Evolutionary conservation across 2,888 invertebrate genomes (phyloP).

Genomic region (Listrodromus nycthemerus): DNA sequence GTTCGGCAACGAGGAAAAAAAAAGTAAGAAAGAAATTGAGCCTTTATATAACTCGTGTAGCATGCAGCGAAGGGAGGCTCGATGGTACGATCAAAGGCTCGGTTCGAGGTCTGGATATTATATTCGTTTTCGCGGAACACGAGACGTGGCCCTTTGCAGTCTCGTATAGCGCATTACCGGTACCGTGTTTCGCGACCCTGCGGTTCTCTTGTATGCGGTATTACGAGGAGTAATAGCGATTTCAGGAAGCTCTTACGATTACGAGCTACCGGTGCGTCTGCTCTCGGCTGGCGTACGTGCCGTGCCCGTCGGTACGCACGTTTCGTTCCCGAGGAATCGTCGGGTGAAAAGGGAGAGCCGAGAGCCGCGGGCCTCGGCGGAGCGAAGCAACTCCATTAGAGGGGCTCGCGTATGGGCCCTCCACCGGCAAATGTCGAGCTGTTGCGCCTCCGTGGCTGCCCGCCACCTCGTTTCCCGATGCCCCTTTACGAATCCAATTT

Average conservation of each 20-base stretch:
- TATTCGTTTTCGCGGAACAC: conserved; percentile 50
- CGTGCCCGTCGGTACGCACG: conserved; percentile 1
- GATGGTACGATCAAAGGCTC: conserved; percentile 63
- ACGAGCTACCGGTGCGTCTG: conserved; percentile 49
- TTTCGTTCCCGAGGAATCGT: conserved; percentile 45
- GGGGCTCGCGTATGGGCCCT: conserved; percentile 39
- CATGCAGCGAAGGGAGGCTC: conserved; percentile 12
- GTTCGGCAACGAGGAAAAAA: conserved; percentile 35
- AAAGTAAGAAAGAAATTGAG: background rate
- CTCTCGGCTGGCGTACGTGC: background rate
- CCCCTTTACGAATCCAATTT: conserved; percentile 65
- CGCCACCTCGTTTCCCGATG: conserved; percentile 56
- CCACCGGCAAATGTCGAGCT: conserved; percentile 45
- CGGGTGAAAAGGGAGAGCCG: background rate
- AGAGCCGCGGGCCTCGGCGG: conserved; percentile 14
- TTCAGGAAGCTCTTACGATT: conserved; percentile 56
- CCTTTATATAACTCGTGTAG: conserved; percentile 3
- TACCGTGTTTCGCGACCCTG: conserved; percentile 31
- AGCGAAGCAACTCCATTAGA: conserved; percentile 60
- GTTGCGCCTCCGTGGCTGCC: conserved; percentile 26
- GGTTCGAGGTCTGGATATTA: conserved; percentile 54
- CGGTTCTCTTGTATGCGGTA: conserved; percentile 18
- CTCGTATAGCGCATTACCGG: conserved; percentile 14
- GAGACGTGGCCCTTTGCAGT: conserved; percentile 31
- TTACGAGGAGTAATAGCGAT: conserved; percentile 58